Conservation (phyloP, 1,140 invertebrate genomes). For the Rhagoletis zephyria region DNA sequence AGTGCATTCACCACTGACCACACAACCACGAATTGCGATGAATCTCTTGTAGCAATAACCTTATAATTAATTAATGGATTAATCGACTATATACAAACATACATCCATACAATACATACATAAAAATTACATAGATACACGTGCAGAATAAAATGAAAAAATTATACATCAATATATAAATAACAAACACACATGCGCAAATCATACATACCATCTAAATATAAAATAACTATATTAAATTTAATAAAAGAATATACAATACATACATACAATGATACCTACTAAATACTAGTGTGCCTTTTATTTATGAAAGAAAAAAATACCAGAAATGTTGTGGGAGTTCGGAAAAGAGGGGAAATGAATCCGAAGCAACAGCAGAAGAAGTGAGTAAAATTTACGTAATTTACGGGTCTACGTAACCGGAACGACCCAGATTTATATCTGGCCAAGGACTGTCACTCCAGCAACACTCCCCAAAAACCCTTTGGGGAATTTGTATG, state of each 20-base stretch:
- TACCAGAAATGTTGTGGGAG: no score
- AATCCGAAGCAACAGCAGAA: no score
- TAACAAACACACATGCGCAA: conserved; percentile 38
- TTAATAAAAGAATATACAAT: conserved; percentile 49
- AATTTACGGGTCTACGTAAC: no score
- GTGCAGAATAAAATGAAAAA: not conserved
- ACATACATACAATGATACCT: conserved; percentile 49
- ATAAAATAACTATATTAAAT: conserved; percentile 48
- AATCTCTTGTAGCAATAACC: conserved; percentile 44
- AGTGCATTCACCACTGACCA: not conserved
- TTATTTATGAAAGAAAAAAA: not conserved
- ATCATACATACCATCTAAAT: conserved; percentile 44
- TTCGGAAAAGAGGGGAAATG: no score
- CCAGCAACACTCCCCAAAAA: no score
- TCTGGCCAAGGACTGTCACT: no score
- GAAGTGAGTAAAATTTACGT: no score
- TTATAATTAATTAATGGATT: not conserved
- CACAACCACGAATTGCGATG: not conserved
- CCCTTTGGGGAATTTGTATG: no score
- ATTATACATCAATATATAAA: not conserved
- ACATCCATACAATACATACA: conserved; percentile 16
- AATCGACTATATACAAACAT: conserved; percentile 28
- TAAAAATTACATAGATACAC: conserved; percentile 33
- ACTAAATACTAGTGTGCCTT: conserved; percentile 43
- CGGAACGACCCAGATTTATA: no score